Base-by-base conservation (phyloP, 2,888 invertebrate genomes). In the Acronicta alni region DNA sequence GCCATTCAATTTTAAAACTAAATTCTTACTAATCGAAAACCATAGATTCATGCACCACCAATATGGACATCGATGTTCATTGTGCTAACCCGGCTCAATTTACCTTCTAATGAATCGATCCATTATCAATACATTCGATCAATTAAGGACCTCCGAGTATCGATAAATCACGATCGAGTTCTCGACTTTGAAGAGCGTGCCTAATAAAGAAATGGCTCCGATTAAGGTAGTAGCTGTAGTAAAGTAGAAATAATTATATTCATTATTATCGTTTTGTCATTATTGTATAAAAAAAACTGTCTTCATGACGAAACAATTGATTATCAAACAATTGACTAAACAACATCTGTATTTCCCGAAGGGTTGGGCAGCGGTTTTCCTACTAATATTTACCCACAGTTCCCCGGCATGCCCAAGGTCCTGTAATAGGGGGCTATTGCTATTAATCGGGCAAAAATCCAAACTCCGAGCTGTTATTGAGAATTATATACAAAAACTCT, bases 41-140 rank as follows among this genome's bases (percentile, higher is more conserved):
- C 17, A 23, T 17, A 46, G 65, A 61, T 55, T 62, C 60, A 65
- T 58, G 60, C 49, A 44, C 51, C 51, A 77, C 84, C 75, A 71
- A 80, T 82, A 83, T 76, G 83, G 84, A 77, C 81, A 80, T 78
- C 67, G 77, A 56, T 67, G 63, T 65, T 70, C 75, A 79, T 83
- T 81, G 81, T 79, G 75, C 63, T 43, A 69, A 68, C 62, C 67
- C 68, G 70, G 68, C 58, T 76, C 67, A 67, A 67, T 20, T 47
- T 58, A 64, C 20, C 58, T 85, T 20, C 59, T 85, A 85, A 85
- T 84, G 83, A 83, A 84, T 85, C 79, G 81, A 77, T 81, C 70
- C 79, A 84, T 85, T 78, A 85, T 84, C 82, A 75, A 81, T 83
- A 70, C 79, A 82, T 82, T 79, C 79, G 77, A 84, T 87, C 86